Evolutionary conservation across 2,888 invertebrate genomes (phyloP), one percentile per base, ranked within the genome.

Genomic region (Diarsia mendica): DNA sequence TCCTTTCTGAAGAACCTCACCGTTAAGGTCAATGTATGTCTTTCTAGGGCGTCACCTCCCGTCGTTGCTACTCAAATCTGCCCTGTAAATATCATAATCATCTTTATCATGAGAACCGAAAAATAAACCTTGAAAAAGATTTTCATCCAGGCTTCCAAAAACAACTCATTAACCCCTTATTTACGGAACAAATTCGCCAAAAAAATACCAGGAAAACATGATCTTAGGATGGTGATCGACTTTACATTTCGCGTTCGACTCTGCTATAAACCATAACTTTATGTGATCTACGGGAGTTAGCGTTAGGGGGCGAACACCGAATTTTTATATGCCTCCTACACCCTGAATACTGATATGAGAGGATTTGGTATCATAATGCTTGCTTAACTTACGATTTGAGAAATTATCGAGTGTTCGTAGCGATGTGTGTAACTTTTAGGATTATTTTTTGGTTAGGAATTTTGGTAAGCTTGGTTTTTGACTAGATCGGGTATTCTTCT

Each of bases 181-280:
- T 69, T 49, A 51, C 20, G 68, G 20, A 63, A 60, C 15, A 46
- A 67, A 83, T 63, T 67, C 58, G 6, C 58, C 33, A 61, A 67
- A 75, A 28, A 80, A 76, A 74, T 70, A 69, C 79, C 53, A 74
- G 60, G 68, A 77, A 82, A 86, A 85, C 82, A 86, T 83, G 82
- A 81, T 80, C 72, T 46, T 75, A 74, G 76, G 78, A 48, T 9
- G 69, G 80, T 76, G 80, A 88, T 89, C 89, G 88, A 92, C 90
- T 93, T 91, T 89, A 89, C 93, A 93, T 93, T 93, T 92, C 89
- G 88, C 83, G 83, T 88, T 85, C 89, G 88, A 84, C 67, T 89
- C 89, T 71, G 85, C 89, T 91, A 92, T 94, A 94, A 94, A 94
- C 90, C 91, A 92, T 90, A 92, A 91, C 91, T 93, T 93, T 94